phyloP scores from a whole-genome alignment of 2,113 vertebrate species.

The Hippocampus barbouri region DNA sequence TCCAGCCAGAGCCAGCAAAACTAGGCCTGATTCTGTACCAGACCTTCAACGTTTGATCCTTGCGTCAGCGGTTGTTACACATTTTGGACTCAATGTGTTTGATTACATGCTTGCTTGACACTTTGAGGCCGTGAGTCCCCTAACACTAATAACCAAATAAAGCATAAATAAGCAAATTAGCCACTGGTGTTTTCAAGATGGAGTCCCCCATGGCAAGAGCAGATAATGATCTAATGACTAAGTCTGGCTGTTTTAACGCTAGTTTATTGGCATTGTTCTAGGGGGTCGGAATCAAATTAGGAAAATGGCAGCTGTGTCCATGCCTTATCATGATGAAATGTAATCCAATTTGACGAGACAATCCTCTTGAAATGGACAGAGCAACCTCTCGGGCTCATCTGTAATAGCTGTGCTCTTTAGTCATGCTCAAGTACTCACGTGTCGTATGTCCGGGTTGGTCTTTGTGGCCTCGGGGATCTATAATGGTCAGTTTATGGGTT shows the following conservation, averaged over 20 bases:
- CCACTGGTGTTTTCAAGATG: conserved; percentile 13
- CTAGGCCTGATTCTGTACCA: background rate
- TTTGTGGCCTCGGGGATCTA: conserved; percentile 2
- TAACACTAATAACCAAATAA: conserved; percentile 23
- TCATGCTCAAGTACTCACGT: conserved; percentile 24
- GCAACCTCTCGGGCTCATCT: conserved; percentile 38
- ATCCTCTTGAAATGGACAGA: conserved; percentile 61
- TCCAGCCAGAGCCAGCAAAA: background rate
- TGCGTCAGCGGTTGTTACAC: background rate
- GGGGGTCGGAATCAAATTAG: conserved; percentile 66
- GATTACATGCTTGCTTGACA: background rate
- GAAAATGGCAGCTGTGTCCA: conserved; percentile 68
- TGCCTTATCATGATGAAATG: conserved; percentile 64
- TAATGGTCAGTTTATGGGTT: background rate
- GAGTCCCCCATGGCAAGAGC: conserved; percentile 26
- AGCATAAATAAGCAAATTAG: conserved; percentile 46
- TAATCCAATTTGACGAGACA: conserved; percentile 69
- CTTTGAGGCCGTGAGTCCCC: conserved; percentile 17
- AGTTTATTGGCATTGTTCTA: conserved; percentile 66
- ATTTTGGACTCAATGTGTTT: conserved; percentile 16
- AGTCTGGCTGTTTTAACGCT: conserved; percentile 60
- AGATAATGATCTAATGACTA: conserved; percentile 62
- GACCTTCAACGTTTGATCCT: background rate
- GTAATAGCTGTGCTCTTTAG: conserved; percentile 30
- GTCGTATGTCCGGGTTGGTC: conserved; percentile 18